phyloP scores from a whole-genome alignment of 30 jellyfish, hydroid and myxozoan species.

The Rhopilema esculentum region DNA sequence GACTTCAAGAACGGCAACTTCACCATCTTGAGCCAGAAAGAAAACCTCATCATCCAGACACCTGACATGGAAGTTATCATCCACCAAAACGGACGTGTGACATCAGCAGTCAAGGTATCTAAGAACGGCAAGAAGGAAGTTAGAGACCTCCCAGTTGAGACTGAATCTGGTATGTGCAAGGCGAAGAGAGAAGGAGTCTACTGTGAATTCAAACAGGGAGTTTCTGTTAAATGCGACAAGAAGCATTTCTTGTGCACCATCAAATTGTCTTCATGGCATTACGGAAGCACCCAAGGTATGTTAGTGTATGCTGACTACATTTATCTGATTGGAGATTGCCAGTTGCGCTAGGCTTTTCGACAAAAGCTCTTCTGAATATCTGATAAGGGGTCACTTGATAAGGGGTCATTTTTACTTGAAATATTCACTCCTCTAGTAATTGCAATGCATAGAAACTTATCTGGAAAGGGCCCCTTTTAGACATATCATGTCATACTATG shows the following conservation, averaged over 20 bases:
- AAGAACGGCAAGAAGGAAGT: constrained; percentile 65
- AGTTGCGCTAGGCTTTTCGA: not conserved
- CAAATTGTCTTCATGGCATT: constrained; percentile 82
- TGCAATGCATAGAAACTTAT: too few relatives aligned
- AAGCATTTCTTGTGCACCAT: constrained; percentile 82
- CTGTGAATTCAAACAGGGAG: constrained; percentile 81
- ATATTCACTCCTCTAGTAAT: too few relatives aligned
- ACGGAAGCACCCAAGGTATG: constrained; percentile 94
- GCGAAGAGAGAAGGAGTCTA: constrained; percentile 43
- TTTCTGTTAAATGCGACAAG: constrained; percentile 74
- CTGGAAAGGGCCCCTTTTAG: too few relatives aligned
- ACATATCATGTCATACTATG: too few relatives aligned
- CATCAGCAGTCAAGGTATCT: constrained; percentile 58
- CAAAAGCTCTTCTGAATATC: not conserved
- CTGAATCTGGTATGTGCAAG: constrained; percentile 74
- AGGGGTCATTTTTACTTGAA: too few relatives aligned
- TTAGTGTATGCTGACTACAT: not conserved
- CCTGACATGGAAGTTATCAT: constrained; percentile 88
- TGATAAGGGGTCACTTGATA: too few relatives aligned
- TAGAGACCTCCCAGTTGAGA: constrained; percentile 86
- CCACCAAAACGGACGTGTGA: constrained; percentile 73
- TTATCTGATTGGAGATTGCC: not conserved
- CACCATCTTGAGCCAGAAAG: constrained; percentile 88
- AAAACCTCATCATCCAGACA: constrained; percentile 85
- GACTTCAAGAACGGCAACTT: constrained; percentile 89